Base-by-base conservation (phyloP, 1,140 invertebrate species). In the Sipha flava region DNA sequence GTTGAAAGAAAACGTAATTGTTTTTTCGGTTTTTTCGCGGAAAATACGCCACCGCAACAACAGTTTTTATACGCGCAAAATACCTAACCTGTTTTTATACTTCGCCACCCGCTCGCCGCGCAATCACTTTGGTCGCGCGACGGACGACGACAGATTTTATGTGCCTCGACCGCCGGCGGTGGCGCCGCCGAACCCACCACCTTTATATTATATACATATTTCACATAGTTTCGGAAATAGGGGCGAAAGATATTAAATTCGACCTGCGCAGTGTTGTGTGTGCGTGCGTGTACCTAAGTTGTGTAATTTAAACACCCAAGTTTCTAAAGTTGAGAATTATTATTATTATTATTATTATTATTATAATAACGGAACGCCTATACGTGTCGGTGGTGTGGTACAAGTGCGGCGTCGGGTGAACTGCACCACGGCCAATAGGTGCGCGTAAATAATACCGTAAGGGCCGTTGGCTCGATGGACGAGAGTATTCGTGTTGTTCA, bases 261-360 rank as follows among this genome's bases (percentile, higher is more conserved):
- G n/a, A 18, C n/a, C n/a, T 23, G 54, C n/a, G 59, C 59, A 62
- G 59, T 21, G 31, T 64, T 21, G 62, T 66, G 62, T 66, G n/a
- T 26, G 31, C 45, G 18, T 31, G 26, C 29, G 34, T n/a, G 34
- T 70, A 59, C 31, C 23, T 52, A 75, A 75, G 72, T 75, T 75
- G 54, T 75, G 72, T n/a, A 75, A 75, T 75, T 75, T 34, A 54
- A 54, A 75, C 72, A 54, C 72, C 72, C 72, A 6, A 75, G 52
- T 75, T 52, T 49, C 72, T 54, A 75, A 75, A 54, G 26, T 75
- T 52, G n/a, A 47, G 54, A 73, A 75, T 75, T 40, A 75, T 52
- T 6, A 49, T 54, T 16, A 75, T 52, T 23, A 66, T 66, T 21
- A 66, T 2, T 1, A 66, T n/a, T 3, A 66, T 9, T 1, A 34